Evolutionary conservation across 2,888 invertebrate genomes (phyloP).

Genomic region (Didymodactylos carnosus): DNA sequence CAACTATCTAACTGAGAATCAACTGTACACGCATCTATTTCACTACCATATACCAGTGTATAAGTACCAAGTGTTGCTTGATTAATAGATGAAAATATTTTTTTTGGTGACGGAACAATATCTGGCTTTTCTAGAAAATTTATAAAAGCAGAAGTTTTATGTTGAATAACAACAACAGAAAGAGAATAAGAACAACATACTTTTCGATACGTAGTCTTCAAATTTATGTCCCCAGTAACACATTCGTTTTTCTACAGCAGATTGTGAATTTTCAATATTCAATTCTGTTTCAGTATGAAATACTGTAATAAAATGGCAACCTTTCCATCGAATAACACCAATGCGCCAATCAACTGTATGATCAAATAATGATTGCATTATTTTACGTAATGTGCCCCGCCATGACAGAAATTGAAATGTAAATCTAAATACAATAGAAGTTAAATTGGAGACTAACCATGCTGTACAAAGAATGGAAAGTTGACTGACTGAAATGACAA

Average conservation of each 20-base stretch:
- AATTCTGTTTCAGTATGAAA: background rate
- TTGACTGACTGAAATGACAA: no score
- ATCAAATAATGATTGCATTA: background rate
- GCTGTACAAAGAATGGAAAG: no score
- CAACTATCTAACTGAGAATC: background rate
- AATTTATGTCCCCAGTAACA: background rate
- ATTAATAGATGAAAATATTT: background rate
- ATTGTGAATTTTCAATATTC: background rate
- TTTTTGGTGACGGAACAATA: background rate
- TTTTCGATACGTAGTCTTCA: background rate
- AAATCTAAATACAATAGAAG: background rate
- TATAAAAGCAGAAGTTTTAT: no score
- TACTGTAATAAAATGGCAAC: background rate
- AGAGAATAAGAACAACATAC: no score
- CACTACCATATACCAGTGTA: background rate
- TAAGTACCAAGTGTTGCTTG: background rate
- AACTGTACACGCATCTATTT: background rate
- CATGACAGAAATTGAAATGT: background rate
- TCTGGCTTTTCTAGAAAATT: background rate
- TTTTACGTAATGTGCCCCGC: background rate
- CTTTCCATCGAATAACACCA: background rate
- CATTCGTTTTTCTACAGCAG: background rate
- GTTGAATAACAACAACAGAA: no score
- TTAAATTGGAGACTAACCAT: no score
- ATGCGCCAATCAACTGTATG: background rate